Evolutionary conservation across 2,888 invertebrate species (phyloP).

Genomic region (Thecophora atra): DNA sequence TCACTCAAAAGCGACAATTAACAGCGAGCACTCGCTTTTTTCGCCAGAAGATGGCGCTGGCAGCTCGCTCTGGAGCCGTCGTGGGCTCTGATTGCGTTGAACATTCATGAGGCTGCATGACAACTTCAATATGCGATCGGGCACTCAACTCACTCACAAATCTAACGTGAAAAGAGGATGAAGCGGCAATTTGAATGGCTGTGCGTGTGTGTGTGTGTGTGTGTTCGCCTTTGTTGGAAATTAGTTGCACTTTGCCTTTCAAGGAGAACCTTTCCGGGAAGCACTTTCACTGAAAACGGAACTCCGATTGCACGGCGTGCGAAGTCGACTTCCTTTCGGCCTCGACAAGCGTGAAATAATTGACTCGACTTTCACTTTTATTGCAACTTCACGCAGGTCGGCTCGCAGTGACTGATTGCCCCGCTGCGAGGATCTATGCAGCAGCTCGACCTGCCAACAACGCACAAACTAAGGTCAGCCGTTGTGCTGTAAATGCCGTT

Average conservation of each 20-base stretch:
- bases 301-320: not conserved
- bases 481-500: not conserved
- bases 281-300: slow-evolving; percentile 12
- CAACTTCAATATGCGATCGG: not conserved
- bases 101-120: not conserved
- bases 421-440: not conserved
- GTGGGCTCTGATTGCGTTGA: not conserved
- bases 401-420: not conserved
- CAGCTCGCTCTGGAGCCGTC: not conserved
- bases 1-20: slow-evolving; percentile 31
- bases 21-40: slow-evolving; percentile 2
- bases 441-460: too few relatives aligned
- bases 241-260: not conserved
- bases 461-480: too few relatives aligned
- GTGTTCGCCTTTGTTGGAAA: too few relatives aligned
- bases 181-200: too few relatives aligned
- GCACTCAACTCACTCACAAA: not conserved
- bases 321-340: not conserved
- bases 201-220: too few relatives aligned
- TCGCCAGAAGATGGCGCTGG: not conserved
- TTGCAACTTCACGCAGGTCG: not conserved
- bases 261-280: not conserved
- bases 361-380: not conserved
- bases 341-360: not conserved
- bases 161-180: too few relatives aligned